Base-by-base conservation (phyloP, 2,888 invertebrate species). In the Campopleginae sp. region DNA sequence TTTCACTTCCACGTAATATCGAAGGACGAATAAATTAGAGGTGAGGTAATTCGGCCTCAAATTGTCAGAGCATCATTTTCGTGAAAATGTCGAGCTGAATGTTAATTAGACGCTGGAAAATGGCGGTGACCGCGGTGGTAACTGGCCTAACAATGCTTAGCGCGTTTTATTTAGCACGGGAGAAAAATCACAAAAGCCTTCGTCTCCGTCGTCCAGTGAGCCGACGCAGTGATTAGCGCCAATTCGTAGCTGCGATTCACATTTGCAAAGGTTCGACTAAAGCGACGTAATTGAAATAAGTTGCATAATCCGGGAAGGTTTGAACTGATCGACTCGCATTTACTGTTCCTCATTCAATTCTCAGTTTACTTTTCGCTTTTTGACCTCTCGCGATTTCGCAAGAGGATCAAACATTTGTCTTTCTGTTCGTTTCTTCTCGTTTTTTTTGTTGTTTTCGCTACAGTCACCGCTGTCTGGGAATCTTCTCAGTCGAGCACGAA, bases 211-310 rank as follows among this genome's bases (percentile, higher is more conserved):
- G 51, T n/a, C 77, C 61, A 8, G 31, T 23, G 63, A 63, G 65
- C 51, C 23, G 63, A 79, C n/a, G n/a, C 68, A 38, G 66, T 74
- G 85, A 85, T 82, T 82, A 82, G 68, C 80, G 61, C 66, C 54
- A 54, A 12, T 63, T 65, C 44, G 72, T 66, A 61, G 68, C 82
- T 85, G 80, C 85, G 82, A 80, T 77, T 38, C 38, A 74, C 80
- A 81, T 72, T 84, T 82, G 79, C 74, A 86, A 87, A 87, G 85
- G 86, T 84, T 74, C 85, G 17, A 58, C 83, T 83, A 85, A 83
- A 75, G 83, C 80, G 70, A 87, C 75, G 86, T 85, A 86, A 86
- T 86, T 84, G 83, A 87, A 86, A 86, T 79, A 76, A 65, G 65
- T 87, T 87, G 81, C 87, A 78, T 54, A 87, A 86, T 84, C 81